A percentile compares a stretch with the other conserved stretches of the same genome.
Conservation (phyloP, 2,888 invertebrate genomes). For the Tuta absoluta region DNA sequence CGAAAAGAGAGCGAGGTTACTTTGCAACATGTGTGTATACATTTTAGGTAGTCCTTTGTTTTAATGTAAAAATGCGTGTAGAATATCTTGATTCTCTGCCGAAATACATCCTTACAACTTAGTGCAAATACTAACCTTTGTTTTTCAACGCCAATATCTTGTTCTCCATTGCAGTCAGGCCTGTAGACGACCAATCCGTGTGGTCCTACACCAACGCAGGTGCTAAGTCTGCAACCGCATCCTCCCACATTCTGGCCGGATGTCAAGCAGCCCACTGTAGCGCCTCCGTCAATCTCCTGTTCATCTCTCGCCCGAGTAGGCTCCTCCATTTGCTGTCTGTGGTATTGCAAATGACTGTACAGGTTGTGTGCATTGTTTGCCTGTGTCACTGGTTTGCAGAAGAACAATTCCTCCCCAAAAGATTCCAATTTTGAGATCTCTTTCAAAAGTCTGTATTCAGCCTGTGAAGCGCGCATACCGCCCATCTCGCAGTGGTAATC, state of each 20-base stretch:
- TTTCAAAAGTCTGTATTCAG: slow-evolving; percentile 91
- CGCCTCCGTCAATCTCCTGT: slow-evolving; percentile 72
- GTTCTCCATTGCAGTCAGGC: slow-evolving; percentile 76
- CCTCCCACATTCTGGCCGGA: slow-evolving; percentile 69
- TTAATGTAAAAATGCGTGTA: not conserved
- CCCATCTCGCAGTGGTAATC: slow-evolving; percentile 83
- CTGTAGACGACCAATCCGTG: slow-evolving; percentile 88
- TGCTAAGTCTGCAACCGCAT: slow-evolving; percentile 74
- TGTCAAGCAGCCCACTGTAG: slow-evolving; percentile 71
- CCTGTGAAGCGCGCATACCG: slow-evolving; percentile 87
- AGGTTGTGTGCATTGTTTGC: slow-evolving; percentile 87
- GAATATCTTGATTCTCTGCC: not conserved
- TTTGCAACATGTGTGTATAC: not conserved
- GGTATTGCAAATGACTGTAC: slow-evolving; percentile 86
- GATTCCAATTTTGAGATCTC: slow-evolving; percentile 89
- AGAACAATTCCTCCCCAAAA: slow-evolving; percentile 92
- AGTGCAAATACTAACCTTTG: slow-evolving; percentile 70
- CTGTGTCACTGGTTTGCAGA: slow-evolving; percentile 83
- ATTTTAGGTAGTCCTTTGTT: not conserved
- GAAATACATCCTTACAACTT: not conserved
- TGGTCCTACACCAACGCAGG: slow-evolving; percentile 89
- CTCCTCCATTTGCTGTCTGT: slow-evolving; percentile 77
- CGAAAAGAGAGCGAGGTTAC: not conserved
- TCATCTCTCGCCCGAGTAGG: slow-evolving; percentile 63
- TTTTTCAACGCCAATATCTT: slow-evolving; percentile 83